A percentile compares a stretch with the other conserved stretches of the same genome.
Conservation (phyloP, 2,797 vertebrate species). For the Typhlichthys subterraneus region DNA sequence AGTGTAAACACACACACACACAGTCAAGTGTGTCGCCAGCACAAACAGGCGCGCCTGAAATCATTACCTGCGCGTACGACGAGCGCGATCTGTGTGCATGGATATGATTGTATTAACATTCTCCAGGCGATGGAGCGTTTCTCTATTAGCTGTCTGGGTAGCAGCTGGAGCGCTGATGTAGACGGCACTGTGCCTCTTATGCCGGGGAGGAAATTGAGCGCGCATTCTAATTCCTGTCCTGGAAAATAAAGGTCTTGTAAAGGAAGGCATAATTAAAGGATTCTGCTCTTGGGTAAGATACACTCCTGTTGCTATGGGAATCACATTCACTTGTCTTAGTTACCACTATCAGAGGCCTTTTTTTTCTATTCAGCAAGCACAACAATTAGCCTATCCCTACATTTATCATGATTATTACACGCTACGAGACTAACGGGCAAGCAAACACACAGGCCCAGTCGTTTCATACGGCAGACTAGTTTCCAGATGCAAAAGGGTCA, state of each 20-base stretch:
- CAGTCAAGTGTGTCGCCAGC: constrained; percentile 20
- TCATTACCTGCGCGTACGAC: neutral
- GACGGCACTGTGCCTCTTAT: constrained; percentile 59
- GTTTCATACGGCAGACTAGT: neutral
- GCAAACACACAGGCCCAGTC: constrained; percentile 9
- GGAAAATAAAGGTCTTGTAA: constrained; percentile 74
- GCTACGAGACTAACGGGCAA: constrained; percentile 29
- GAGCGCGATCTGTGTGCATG: constrained; percentile 47
- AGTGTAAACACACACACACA: no score
- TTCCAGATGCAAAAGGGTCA: neutral
- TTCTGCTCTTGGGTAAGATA: constrained; percentile 71
- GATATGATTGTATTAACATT: constrained; percentile 71
- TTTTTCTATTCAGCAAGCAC: constrained; percentile 30
- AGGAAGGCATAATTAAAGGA: constrained; percentile 77
- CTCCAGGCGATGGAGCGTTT: constrained; percentile 57
- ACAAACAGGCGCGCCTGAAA: neutral
- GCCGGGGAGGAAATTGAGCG: constrained; percentile 71
- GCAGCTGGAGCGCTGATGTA: constrained; percentile 70
- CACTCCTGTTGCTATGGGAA: constrained; percentile 79
- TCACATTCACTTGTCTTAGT: constrained; percentile 71
- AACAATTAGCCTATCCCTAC: constrained; percentile 42
- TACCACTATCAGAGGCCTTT: constrained; percentile 58
- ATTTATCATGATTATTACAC: constrained; percentile 12
- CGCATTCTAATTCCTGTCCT: constrained; percentile 75
- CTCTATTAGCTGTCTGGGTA: constrained; percentile 65